These are phyloP conservation scores for Conomelus anceps DNA, from an alignment of 2,888 invertebrate genomes.

Conservation along the genomic window DNA sequence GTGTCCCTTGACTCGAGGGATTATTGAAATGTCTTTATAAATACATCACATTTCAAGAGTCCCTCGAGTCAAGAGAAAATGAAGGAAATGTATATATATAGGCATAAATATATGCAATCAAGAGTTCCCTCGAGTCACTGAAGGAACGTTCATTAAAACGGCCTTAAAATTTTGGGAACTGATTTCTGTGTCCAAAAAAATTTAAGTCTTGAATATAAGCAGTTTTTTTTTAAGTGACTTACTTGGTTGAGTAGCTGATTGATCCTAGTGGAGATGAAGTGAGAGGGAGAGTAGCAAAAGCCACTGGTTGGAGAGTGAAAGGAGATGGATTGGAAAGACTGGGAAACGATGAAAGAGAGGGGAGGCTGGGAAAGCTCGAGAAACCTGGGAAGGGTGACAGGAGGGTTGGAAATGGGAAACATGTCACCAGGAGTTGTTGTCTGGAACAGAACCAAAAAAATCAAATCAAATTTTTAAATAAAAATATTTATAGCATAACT, in stretches of 20 bases:
- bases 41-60: too few relatives aligned
- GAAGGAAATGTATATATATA: too few relatives aligned
- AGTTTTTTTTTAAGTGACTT: background rate
- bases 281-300: background rate
- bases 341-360: background rate
- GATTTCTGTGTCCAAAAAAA: too few relatives aligned
- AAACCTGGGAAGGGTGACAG: background rate
- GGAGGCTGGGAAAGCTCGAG: background rate
- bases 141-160: too few relatives aligned
- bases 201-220: too few relatives aligned
- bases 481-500: background rate
- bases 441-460: background rate
- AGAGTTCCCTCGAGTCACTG: too few relatives aligned
- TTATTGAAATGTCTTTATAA: too few relatives aligned
- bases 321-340: background rate
- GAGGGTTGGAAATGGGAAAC: background rate
- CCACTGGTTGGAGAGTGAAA: background rate
- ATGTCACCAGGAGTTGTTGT: background rate
- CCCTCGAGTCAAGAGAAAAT: too few relatives aligned
- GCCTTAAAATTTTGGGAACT: too few relatives aligned
- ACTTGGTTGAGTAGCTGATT: background rate
- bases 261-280: background rate
- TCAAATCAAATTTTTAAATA: background rate
- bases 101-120: too few relatives aligned
- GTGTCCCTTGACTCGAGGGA: too few relatives aligned